Conservation (phyloP, 2,797 vertebrate genomes). For the Leptatherina wallacei region DNA sequence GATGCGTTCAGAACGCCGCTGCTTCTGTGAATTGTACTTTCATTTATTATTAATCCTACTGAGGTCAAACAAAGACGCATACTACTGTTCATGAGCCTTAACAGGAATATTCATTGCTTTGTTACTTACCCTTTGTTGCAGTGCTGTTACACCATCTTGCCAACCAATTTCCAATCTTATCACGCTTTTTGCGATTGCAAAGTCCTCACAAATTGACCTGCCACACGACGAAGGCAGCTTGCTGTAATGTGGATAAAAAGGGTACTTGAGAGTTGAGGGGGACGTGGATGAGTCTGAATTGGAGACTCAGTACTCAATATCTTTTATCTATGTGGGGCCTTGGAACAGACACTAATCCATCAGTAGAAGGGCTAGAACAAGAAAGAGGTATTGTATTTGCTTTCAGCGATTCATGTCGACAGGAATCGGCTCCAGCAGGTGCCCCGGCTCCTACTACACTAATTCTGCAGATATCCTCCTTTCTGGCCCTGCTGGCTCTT, state of each 20-base stretch:
- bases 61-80: constrained; percentile 28
- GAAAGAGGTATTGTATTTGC: constrained; percentile 1
- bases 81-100: constrained; percentile 14
- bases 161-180: constrained; percentile 50
- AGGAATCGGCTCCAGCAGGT: constrained; percentile 21
- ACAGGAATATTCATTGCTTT: constrained; percentile 45
- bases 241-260: constrained; percentile 31
- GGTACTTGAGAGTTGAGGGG: constrained; percentile 1
- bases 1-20: not conserved
- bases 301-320: constrained; percentile 9
- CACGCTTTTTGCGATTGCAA: constrained; percentile 33
- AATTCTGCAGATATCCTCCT: constrained; percentile 30
- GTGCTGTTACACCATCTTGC: constrained; percentile 61
- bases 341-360: constrained; percentile 10
- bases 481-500: constrained; percentile 9
- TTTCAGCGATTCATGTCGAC: constrained; percentile 3
- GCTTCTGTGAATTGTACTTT: not conserved
- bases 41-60: constrained; percentile 16
- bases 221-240: constrained; percentile 14
- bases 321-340: constrained; percentile 16
- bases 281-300: not conserved
- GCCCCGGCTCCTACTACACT: constrained; percentile 15
- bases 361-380: not conserved
- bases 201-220: constrained; percentile 50
- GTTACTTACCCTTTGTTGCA: constrained; percentile 64